Evolutionary conservation across 2,888 invertebrate genomes (phyloP).

Genomic region (Xestia c-nigrum): DNA sequence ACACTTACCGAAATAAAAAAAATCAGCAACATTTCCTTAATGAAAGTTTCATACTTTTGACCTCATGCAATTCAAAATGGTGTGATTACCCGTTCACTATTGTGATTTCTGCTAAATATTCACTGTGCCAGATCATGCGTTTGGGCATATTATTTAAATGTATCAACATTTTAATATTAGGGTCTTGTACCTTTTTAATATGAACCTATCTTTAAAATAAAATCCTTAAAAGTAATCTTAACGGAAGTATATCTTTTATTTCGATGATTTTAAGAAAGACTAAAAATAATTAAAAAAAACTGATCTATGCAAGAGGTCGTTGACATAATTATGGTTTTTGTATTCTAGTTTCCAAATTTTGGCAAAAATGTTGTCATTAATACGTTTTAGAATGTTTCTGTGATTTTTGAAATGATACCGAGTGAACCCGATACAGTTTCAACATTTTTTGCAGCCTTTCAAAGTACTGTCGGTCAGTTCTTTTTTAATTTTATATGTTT

Average conservation of each 20-base stretch:
- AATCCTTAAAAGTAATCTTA: background rate
- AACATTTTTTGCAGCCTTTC: background rate
- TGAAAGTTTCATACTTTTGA: slow-evolving; percentile 60
- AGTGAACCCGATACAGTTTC: background rate
- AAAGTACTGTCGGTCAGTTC: background rate
- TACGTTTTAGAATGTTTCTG: background rate
- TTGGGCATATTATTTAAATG: slow-evolving; percentile 65
- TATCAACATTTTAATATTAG: slow-evolving; percentile 55
- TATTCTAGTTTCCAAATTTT: background rate
- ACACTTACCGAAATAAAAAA: slow-evolving; percentile 31
- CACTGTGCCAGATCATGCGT: slow-evolving; percentile 52
- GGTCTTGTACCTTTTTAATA: slow-evolving; percentile 26
- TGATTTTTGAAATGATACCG: background rate
- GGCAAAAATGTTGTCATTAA: background rate
- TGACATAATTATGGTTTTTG: background rate
- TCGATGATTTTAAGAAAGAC: background rate
- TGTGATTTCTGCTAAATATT: slow-evolving; percentile 59
- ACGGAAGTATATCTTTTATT: background rate
- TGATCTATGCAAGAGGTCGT: background rate
- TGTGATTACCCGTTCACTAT: slow-evolving; percentile 48
- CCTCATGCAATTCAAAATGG: slow-evolving; percentile 56
- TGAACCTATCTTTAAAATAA: too few relatives aligned
- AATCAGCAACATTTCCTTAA: slow-evolving; percentile 33
- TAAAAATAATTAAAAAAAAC: background rate
- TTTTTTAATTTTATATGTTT: background rate